Evolutionary conservation across 2,797 vertebrate species (phyloP).

Genomic region (Potorous gilbertii): DNA sequence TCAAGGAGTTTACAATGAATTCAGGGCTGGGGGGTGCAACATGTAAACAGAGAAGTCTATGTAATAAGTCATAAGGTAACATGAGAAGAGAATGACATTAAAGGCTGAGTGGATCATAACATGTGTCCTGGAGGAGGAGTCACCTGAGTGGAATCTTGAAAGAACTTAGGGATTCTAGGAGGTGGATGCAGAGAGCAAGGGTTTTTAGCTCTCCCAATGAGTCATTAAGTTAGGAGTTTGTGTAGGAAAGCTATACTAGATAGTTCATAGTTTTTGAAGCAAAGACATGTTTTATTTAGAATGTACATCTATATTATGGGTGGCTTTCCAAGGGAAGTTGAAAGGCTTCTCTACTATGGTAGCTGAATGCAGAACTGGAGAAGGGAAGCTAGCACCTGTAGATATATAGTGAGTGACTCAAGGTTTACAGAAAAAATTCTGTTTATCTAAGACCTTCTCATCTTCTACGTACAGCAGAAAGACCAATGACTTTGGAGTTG

Average conservation of each 20-base stretch:
- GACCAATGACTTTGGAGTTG: background rate
- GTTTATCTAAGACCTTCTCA: background rate
- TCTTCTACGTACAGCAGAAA: background rate
- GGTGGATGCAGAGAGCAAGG: background rate
- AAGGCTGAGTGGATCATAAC: background rate
- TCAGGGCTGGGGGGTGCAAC: background rate
- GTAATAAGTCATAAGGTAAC: background rate
- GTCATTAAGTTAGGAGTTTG: background rate
- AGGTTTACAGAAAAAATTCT: background rate
- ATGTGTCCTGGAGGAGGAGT: background rate
- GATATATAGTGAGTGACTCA: background rate
- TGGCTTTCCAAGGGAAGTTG: background rate
- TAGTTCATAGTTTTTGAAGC: background rate
- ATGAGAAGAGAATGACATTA: background rate
- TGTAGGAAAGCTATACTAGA: background rate
- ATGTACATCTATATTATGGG: background rate
- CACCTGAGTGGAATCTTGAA: background rate
- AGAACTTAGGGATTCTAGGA: background rate
- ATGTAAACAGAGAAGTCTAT: background rate
- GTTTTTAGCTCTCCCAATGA: background rate
- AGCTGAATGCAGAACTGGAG: background rate
- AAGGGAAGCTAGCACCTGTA: background rate
- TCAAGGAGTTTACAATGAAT: background rate
- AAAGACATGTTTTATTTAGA: background rate
- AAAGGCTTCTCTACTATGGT: background rate